Base-by-base conservation (phyloP, 2,113 vertebrate species). In the Osmerus eperlanus region DNA sequence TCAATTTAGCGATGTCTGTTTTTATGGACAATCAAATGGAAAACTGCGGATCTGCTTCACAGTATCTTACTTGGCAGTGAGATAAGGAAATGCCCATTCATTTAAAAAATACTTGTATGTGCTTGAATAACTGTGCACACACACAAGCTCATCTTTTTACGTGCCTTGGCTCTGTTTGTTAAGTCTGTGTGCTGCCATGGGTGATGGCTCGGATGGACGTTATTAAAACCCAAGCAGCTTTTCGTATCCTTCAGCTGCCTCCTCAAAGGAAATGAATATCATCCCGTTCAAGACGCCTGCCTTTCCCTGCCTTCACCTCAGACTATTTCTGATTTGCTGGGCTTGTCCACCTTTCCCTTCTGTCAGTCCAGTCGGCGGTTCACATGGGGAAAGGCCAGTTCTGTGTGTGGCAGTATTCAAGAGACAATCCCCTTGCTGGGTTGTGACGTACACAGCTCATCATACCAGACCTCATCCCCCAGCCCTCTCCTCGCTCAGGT, bases 231-330 rank as follows among this genome's bases (percentile, higher is more conserved):
- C 80, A 78, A 81, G 84, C 77, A 58, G 68, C 73, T 75, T 71
- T 76, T 79, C 65, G 74, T 76, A 73, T 83, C 74, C 56, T 65
- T 79, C 75, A 74, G 66, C 65, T 79, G 79, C 21, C 21, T 21
- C 47, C 75, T 78, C 67, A 78, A 81, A 88, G 78, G 82, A 89
- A 89, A 86, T 85, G 51, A 86, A 84, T 82, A 69, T 78, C 75
- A 80, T 80, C 65, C 81, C 73, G 74, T 67, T 83, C 69, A 83
- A 85, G 80, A 72, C 68, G 74, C 59, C 32, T 78, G 74, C 67
- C 67, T 85, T 78, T 81, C 77, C 79, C 65, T 53, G 81, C 23
- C 51, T 67, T 78, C 78, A 72, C 83, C 67, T 75, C 36, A 70
- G 32, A 70, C 73, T 41, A 41, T 41, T 4, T 63, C 60, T 70